Evolutionary conservation across 2,888 invertebrate genomes (phyloP), one percentile per base, ranked within the genome.

Genomic region (Andrena trimmerana): DNA sequence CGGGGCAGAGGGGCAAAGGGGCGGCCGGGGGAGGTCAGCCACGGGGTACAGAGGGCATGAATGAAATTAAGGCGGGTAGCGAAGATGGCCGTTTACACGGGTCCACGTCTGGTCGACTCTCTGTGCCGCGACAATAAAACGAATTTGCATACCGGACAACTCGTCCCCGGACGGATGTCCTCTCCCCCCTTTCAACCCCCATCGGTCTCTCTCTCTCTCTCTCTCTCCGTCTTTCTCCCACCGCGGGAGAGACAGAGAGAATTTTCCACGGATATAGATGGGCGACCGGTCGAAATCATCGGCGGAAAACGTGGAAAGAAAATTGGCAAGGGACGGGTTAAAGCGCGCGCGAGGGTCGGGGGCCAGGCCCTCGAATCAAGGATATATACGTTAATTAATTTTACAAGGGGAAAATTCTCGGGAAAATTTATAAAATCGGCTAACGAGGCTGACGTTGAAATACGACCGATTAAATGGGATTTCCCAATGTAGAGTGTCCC

Each of bases 111-210:
- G 81, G 80, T 81, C 86, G 84, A 86, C 85, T 89, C 88, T 90
- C 91, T 90, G 85, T 86, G 85, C 85, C 78, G 80, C 88, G 92
- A 92, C 93, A 92, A 92, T 93, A 93, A 93, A 93, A 91, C 90
- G 91, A 92, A 93, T 93, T 93, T 93, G 92, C 93, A 93, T 93
- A 90, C 90, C 88, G 89, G 91, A 92, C 90, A 91, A 92, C 92
- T 90, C 87, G 90, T 85, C 86, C 87, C 88, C 74, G 87, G 86
- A 86, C 85, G 81, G 88, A 90, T 86, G 86, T 89, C 82, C 88
- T 77, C 65, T 67, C 74, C 42, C 42, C 42, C 42, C 13, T 42
- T 42, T 42, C 42, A 42, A 13, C 42, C 36, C 8, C 36, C 36
- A 13, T 13, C 10, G 33, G 65, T 8, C 54, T 13, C n/a, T 52